Conservation (phyloP, 2,888 invertebrate species). For the Anagyrus pseudococci region DNA sequence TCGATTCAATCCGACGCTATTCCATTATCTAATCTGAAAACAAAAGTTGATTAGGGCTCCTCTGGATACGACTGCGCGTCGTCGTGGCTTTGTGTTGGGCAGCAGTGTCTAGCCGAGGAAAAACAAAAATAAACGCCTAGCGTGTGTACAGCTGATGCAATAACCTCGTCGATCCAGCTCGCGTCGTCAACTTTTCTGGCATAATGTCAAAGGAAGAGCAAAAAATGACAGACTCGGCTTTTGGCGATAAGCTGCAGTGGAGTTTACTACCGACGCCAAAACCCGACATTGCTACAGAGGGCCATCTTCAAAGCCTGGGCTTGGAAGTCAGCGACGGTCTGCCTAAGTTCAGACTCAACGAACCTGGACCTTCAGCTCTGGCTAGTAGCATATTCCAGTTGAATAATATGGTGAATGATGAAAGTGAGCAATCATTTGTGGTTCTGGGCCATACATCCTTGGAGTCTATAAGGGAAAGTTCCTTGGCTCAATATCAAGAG, state of each 20-base stretch:
- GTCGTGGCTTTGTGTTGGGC: too few relatives aligned
- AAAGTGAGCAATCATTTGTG: conserved; percentile 52
- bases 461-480: conserved; percentile 47
- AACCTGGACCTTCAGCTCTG: conserved; percentile 42
- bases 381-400: conserved; percentile 38
- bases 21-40: too few relatives aligned
- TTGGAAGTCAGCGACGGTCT: conserved; percentile 44
- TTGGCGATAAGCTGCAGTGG: conserved; percentile 19
- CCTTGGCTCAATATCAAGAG: conserved; percentile 49
- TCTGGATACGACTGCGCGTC: too few relatives aligned
- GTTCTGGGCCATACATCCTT: conserved; percentile 51
- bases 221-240: conserved; percentile 12
- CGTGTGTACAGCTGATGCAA: too few relatives aligned
- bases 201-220: conserved; percentile 1
- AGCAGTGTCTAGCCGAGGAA: too few relatives aligned
- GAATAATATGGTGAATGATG: conserved; percentile 36
- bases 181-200: too few relatives aligned
- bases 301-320: conserved; percentile 46
- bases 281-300: conserved; percentile 31
- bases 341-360: conserved; percentile 48
- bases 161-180: too few relatives aligned
- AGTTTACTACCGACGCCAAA: conserved; percentile 15
- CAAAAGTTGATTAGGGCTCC: too few relatives aligned
- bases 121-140: too few relatives aligned
- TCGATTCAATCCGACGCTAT: too few relatives aligned